Conservation (phyloP, 2,113 vertebrate genomes). For the Gracilinanus agilis region DNA sequence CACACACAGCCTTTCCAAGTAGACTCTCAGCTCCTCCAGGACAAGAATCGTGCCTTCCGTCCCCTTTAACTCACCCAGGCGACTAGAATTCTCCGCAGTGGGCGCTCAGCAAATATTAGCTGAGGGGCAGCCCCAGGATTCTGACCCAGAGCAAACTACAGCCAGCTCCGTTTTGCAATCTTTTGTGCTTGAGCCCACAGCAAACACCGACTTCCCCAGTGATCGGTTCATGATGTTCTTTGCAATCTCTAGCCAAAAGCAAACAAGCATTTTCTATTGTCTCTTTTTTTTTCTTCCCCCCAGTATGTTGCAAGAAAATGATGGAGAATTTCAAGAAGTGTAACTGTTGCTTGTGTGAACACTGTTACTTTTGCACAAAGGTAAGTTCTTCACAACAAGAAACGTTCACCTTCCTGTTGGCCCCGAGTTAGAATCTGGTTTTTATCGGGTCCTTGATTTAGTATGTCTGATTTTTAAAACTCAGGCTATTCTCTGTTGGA, state of each 20-base stretch:
- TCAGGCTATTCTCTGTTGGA: slow-evolving; percentile 33
- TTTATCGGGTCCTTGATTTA: neutral
- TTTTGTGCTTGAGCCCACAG: slow-evolving; percentile 35
- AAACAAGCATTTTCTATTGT: slow-evolving; percentile 57
- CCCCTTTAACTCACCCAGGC: neutral
- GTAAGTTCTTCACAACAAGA: slow-evolving; percentile 81
- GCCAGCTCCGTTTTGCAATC: neutral
- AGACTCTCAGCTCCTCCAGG: neutral
- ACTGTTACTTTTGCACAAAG: slow-evolving; percentile 86
- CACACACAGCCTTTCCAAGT: neutral
- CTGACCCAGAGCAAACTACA: neutral
- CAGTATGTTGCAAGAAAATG: slow-evolving; percentile 89
- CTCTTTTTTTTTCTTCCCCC: slow-evolving; percentile 48
- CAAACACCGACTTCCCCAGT: slow-evolving; percentile 27
- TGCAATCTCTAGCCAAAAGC: slow-evolving; percentile 44
- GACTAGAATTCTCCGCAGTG: neutral
- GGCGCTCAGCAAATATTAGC: neutral
- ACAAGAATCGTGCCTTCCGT: neutral
- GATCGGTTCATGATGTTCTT: slow-evolving; percentile 19
- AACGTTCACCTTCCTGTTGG: neutral
- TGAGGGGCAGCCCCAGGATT: neutral
- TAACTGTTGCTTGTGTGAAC: slow-evolving; percentile 86
- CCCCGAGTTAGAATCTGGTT: slow-evolving; percentile 48
- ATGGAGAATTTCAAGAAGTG: slow-evolving; percentile 87
- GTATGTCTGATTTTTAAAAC: slow-evolving; percentile 8